Evolutionary conservation across 2,113 vertebrate species (phyloP).

Genomic region (Atractosteus spatula): DNA sequence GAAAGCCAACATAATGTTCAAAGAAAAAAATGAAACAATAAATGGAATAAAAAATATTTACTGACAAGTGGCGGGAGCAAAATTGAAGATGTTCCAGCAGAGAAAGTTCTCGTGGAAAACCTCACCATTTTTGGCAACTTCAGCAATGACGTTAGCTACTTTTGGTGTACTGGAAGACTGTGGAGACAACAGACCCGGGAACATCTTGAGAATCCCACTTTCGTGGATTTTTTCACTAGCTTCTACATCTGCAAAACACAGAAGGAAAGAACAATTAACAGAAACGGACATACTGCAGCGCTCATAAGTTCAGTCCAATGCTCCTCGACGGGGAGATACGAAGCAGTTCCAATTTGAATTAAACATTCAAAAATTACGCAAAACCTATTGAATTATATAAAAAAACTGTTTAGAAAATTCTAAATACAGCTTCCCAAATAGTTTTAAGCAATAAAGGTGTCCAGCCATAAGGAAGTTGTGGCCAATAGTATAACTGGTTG

Average conservation of each 20-base stretch:
- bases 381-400: no score
- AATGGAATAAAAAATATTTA: constrained; percentile 72
- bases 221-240: constrained; percentile 92
- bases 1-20: no score
- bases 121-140: constrained; percentile 98
- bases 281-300: no score
- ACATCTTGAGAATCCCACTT: constrained; percentile 81
- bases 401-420: no score
- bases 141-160: constrained; percentile 96
- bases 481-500: no score
- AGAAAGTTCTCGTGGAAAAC: constrained; percentile 70
- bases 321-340: neutral
- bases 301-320: no score
- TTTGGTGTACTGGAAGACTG: constrained; percentile 86
- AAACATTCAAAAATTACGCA: no score
- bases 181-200: constrained; percentile 77
- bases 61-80: constrained; percentile 69
- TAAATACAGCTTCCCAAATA: no score
- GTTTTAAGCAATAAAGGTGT: no score
- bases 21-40: constrained; percentile 42
- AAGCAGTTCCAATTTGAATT: no score
- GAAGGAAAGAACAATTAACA: neutral
- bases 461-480: no score
- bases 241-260: constrained; percentile 78
- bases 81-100: constrained; percentile 73